phyloP scores from a whole-genome alignment of 1,140 invertebrate species.

The Temnothorax curvispinosus region DNA sequence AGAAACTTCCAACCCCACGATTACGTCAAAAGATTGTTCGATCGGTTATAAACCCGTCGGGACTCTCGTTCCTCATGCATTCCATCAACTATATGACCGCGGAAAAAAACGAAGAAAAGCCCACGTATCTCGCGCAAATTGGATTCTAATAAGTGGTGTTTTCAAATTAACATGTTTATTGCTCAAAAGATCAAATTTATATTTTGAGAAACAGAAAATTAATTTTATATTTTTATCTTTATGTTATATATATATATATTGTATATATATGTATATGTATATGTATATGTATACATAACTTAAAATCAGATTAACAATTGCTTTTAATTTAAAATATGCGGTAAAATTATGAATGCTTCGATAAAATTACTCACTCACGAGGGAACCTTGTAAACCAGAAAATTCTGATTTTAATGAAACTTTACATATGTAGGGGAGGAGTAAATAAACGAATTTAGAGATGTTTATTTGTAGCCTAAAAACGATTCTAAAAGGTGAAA shows the following conservation, averaged over 20 bases:
- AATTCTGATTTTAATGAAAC: no score
- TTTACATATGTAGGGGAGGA: no score
- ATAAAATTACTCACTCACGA: not conserved
- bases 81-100: not conserved
- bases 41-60: conserved; percentile 55
- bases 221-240: not conserved
- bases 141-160: not conserved
- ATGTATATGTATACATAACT: not conserved
- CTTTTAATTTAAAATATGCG: not conserved
- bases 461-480: no score
- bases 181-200: not conserved
- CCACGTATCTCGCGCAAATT: not conserved
- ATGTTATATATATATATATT: not conserved
- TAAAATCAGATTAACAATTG: not conserved
- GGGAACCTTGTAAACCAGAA: no score
- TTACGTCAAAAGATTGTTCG: conserved; percentile 63
- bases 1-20: conserved; percentile 46
- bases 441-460: no score
- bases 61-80: conserved; percentile 36
- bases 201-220: not conserved
- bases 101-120: conserved; percentile 1
- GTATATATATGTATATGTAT: no score
- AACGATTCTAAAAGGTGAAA: no score
- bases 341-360: not conserved
- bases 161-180: not conserved